Conservation (phyloP, 1,140 invertebrate genomes). For the Oscheius sp. region DNA sequence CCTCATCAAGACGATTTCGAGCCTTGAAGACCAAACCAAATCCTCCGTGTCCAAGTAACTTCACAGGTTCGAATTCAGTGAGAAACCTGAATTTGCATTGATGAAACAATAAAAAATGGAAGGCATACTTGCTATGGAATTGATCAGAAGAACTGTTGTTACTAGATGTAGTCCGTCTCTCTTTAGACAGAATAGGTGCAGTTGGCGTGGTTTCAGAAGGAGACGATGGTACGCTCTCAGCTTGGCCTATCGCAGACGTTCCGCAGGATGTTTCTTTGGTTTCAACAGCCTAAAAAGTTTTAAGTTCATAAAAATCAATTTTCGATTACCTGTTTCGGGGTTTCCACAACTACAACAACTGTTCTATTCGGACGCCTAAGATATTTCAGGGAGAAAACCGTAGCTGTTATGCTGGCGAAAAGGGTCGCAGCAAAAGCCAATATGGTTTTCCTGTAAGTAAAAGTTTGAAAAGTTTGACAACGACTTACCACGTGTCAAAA, state of each 20-base stretch:
- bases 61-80: constrained; percentile 62
- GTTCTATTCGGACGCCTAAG: no score
- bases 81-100: constrained; percentile 11
- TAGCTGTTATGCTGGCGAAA: no score
- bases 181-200: neutral
- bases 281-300: no score
- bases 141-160: neutral
- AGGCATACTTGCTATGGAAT: constrained; percentile 12
- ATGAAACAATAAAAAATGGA: constrained; percentile 1
- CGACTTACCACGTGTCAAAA: no score
- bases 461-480: no score
- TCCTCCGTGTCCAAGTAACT: constrained; percentile 69
- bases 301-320: no score
- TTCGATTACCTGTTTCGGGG: no score
- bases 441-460: no score
- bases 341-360: no score
- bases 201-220: neutral
- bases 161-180: neutral
- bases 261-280: neutral
- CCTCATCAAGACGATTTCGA: constrained; percentile 88
- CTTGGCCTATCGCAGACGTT: neutral
- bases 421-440: no score
- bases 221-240: neutral
- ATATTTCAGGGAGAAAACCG: no score
- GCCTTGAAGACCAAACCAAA: constrained; percentile 96